A percentile compares a stretch with the other conserved stretches of the same genome.
phyloP scores from a whole-genome alignment of 2,113 vertebrate genomes.

The Paramormyrops kingsleyae region DNA sequence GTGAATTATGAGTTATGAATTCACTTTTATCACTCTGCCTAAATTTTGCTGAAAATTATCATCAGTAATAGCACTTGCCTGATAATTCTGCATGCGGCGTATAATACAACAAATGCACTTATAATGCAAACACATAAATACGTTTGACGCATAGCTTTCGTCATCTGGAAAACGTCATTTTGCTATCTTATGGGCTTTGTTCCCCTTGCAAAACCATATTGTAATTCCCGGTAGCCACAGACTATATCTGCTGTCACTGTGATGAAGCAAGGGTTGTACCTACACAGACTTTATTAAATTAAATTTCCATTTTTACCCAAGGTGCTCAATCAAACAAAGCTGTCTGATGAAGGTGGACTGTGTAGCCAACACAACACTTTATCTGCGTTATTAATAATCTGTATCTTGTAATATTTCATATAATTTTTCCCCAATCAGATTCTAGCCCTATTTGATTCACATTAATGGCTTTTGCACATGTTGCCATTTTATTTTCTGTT shows the following conservation, averaged over 20 bases:
- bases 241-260: constrained; percentile 52
- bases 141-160: constrained; percentile 38
- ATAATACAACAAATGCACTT: constrained; percentile 29
- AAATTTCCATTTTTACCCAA: constrained; percentile 43
- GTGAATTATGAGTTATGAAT: background rate
- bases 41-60: background rate
- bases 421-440: background rate
- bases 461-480: background rate
- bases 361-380: background rate
- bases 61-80: background rate
- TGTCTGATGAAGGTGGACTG: constrained; percentile 18
- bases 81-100: background rate
- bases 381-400: constrained; percentile 18
- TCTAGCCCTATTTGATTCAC: background rate
- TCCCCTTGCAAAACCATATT: constrained; percentile 33
- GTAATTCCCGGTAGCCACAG: constrained; percentile 37
- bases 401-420: background rate
- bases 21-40: too few relatives aligned
- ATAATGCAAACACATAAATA: constrained; percentile 35
- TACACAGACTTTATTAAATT: constrained; percentile 49
- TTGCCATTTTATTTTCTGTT: background rate
- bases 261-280: constrained; percentile 50
- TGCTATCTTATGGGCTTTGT: constrained; percentile 38
- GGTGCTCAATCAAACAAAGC: constrained; percentile 31
- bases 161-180: constrained; percentile 46